Base-by-base conservation (phyloP, 2,888 invertebrate species). In the Diloba caeruleocephala region DNA sequence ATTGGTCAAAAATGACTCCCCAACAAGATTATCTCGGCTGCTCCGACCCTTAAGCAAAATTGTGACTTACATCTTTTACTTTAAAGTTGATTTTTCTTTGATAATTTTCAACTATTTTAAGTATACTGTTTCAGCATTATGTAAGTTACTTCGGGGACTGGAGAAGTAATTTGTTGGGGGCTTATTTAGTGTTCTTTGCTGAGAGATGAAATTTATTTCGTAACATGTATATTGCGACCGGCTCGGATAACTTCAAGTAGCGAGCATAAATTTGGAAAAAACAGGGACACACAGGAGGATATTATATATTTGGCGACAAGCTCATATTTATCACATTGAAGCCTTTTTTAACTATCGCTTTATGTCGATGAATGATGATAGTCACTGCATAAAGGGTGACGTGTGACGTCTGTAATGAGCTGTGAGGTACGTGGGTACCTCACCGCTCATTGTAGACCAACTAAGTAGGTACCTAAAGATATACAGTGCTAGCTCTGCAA, bases 1-100 rank as follows among this genome's bases (percentile, higher is more conserved):
- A 88, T 88, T 87, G 87, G 87, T 88, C 88, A 87, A 88, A 89
- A 89, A 88, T 85, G 83, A 88, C 81, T 84, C 76, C 70, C 76
- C 78, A 85, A 88, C 84, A 78, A 85, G 85, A 85, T 88, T 88
- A 88, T 85, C 82, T 82, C 68, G 67, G 74, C 63, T 72, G 74
- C 62, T 61, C 17, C 17, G 15, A 34, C 44, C 49, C 19, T 42
- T 54, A 60, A 58, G 38, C 63, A 61, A 54, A 80, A 74, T 74
- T 70, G 59, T 52, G 64, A 63, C 74, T 77, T 66, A 76, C 70
- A 36, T 28, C 5, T 34, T 38, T 19, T 25, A 53, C 34, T 66
- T 59, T 74, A 81, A 75, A 79, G 85, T 71, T 62, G 59, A 73
- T 70, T 79, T 76, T 84, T 52, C 74, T 71, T 56, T 74, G 77